These are phyloP conservation scores for Ormyrus labotus DNA, from an alignment of 2,888 invertebrate species.

Conservation along the genomic window DNA sequence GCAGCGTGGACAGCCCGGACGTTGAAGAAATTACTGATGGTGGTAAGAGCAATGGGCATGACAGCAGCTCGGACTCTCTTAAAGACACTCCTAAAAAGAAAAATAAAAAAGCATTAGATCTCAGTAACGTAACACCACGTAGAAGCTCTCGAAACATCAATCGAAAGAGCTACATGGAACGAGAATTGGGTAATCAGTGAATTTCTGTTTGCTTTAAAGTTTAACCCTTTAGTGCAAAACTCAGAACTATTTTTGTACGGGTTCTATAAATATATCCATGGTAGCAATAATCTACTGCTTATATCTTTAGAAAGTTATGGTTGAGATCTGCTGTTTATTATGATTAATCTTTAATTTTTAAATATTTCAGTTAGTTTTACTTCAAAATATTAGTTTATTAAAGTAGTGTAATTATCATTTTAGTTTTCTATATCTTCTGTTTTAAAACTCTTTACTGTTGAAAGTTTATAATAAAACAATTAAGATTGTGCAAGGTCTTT, in stretches of 20 bases:
- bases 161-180: slow-evolving; percentile 79
- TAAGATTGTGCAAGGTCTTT: no score
- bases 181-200: slow-evolving; percentile 71
- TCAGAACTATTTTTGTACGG: background rate
- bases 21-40: slow-evolving; percentile 73
- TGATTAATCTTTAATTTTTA: no score
- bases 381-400: background rate
- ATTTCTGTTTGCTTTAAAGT: slow-evolving; percentile 42
- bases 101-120: slow-evolving; percentile 69
- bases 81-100: slow-evolving; percentile 65
- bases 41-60: slow-evolving; percentile 68
- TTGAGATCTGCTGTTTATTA: no score
- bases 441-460: no score
- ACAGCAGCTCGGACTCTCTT: slow-evolving; percentile 59
- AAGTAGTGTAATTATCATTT: background rate
- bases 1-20: slow-evolving; percentile 72
- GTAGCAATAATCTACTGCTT: no score
- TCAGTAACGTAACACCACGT: slow-evolving; percentile 76
- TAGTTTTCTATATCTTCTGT: background rate
- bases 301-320: background rate
- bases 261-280: background rate
- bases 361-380: no score
- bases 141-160: slow-evolving; percentile 79
- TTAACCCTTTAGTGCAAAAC: slow-evolving; percentile 36
- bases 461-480: no score